Conservation (phyloP, 2,113 vertebrate genomes). For the Lepidothrix coronata region DNA sequence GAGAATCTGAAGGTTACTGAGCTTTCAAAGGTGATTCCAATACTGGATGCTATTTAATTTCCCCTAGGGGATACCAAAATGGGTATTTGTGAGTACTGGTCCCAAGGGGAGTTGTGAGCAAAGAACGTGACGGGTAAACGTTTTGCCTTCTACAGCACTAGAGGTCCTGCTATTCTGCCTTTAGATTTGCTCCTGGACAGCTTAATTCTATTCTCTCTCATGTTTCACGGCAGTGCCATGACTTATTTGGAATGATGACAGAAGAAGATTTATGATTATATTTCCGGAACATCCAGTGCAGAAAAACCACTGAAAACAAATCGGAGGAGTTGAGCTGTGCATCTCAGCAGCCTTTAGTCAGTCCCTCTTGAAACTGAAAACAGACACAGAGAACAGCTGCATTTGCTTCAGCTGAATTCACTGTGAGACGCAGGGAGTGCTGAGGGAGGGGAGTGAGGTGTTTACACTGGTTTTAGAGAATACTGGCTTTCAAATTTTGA, state of each 20-base stretch:
- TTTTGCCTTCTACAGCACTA: not conserved
- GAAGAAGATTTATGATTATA: conserved; percentile 8
- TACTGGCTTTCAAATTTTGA: not conserved
- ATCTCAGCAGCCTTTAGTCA: not conserved
- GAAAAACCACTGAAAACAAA: not conserved
- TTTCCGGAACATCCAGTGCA: not conserved
- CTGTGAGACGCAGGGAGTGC: not conserved
- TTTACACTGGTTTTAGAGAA: not conserved
- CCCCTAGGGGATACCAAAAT: not conserved
- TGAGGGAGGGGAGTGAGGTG: not conserved
- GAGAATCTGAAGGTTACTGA: not conserved
- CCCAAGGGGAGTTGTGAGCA: not conserved
- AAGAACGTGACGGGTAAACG: not conserved
- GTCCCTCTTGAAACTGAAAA: not conserved
- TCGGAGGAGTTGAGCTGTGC: not conserved
- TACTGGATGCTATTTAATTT: not conserved
- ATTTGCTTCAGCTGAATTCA: not conserved
- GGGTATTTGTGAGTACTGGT: not conserved
- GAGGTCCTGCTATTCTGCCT: not conserved
- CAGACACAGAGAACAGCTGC: not conserved
- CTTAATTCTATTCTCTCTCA: not conserved
- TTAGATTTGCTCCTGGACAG: not conserved
- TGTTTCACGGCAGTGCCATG: not conserved
- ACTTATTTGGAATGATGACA: not conserved
- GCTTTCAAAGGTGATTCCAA: not conserved